These are phyloP conservation scores for Epirrhoe tristata DNA, from an alignment of 2,888 invertebrate genomes.

Conservation along the genomic window DNA sequence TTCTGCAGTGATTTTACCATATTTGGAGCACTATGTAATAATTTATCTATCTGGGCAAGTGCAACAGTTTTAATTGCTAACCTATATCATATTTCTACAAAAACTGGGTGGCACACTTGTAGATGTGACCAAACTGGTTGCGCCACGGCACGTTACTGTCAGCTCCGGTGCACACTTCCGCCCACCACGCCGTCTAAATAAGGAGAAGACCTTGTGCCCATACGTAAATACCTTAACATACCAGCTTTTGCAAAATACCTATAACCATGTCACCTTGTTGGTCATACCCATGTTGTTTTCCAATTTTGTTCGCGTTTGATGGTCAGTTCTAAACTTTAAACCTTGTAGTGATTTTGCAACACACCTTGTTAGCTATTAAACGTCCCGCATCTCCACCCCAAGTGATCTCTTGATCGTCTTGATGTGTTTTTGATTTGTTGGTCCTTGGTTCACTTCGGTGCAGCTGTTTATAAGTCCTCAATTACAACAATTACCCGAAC, in stretches of 20 bases:
- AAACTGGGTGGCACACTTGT: constrained; percentile 44
- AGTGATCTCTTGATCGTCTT: constrained; percentile 56
- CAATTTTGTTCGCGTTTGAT: neutral
- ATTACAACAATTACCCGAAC: constrained; percentile 37
- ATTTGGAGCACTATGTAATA: constrained; percentile 14
- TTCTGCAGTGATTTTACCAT: constrained; percentile 26
- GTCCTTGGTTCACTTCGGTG: constrained; percentile 57
- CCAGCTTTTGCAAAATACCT: constrained; percentile 61
- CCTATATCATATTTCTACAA: constrained; percentile 34
- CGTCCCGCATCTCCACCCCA: constrained; percentile 58
- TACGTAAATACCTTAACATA: constrained; percentile 64
- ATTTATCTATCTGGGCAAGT: constrained; percentile 17
- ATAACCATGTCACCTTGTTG: constrained; percentile 50
- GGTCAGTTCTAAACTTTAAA: neutral
- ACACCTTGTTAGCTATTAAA: constrained; percentile 63
- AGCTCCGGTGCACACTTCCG: constrained; percentile 68
- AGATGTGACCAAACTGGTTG: constrained; percentile 50
- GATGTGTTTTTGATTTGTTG: constrained; percentile 68
- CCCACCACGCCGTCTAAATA: constrained; percentile 67
- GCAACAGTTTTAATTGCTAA: constrained; percentile 27
- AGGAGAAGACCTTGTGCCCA: constrained; percentile 72
- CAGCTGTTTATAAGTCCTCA: constrained; percentile 38
- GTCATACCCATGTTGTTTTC: neutral
- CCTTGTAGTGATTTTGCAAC: constrained; percentile 51
- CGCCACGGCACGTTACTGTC: constrained; percentile 51